These are phyloP conservation scores for Eupsittula cactorum DNA, from an alignment of 2,113 vertebrate genomes.

Conservation along the genomic window DNA sequence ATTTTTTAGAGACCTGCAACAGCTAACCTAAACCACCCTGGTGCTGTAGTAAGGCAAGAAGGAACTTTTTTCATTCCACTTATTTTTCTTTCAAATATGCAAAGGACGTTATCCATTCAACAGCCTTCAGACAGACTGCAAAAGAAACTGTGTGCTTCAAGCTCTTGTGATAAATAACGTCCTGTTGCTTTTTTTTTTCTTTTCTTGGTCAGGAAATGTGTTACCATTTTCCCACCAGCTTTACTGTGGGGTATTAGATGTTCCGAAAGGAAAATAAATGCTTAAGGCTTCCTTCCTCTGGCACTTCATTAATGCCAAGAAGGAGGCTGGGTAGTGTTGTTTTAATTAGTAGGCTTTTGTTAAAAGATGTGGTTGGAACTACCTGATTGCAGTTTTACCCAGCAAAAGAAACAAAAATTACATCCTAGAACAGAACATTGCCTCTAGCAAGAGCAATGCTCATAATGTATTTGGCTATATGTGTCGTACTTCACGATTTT, in stretches of 20 bases:
- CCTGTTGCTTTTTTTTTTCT: neutral
- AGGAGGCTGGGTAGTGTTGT: neutral
- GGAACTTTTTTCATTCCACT: neutral
- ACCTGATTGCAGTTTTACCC: neutral
- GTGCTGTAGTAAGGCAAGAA: neutral
- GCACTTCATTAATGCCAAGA: conserved; percentile 43
- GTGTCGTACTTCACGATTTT: neutral
- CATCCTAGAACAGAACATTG: conserved; percentile 6
- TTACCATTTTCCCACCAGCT: neutral
- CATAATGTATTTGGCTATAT: neutral
- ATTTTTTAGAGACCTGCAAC: neutral
- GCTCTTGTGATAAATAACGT: neutral
- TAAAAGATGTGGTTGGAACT: neutral
- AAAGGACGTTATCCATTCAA: conserved; percentile 16
- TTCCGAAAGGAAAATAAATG: conserved; percentile 31
- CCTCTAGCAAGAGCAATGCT: neutral
- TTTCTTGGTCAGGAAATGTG: conserved; percentile 5
- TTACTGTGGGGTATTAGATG: conserved; percentile 15
- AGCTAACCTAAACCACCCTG: neutral
- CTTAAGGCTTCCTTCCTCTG: conserved; percentile 36
- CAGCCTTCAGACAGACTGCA: conserved; percentile 1
- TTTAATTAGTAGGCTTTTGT: conserved; percentile 35
- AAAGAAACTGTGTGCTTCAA: neutral
- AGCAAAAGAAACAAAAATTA: conserved; percentile 19
- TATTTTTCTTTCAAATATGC: neutral